A percentile compares a stretch with the other conserved stretches of the same genome.
Evolutionary conservation across 1,140 invertebrate species (phyloP).

Genomic region (Lamellibrachia luymesi): DNA sequence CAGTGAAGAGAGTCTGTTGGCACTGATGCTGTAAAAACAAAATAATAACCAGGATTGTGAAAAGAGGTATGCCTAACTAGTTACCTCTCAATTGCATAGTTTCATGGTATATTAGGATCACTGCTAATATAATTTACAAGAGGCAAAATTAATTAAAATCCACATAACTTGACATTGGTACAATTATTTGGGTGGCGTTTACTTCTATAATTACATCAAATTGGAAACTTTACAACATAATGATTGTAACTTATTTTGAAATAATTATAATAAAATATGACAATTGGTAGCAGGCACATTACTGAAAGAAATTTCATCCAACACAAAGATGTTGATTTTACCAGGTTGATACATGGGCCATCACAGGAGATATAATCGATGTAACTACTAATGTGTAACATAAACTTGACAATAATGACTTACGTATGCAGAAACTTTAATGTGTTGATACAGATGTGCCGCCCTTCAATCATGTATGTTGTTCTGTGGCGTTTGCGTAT

Average conservation of each 20-base stretch:
- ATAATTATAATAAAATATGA: too few relatives aligned
- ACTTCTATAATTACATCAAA: too few relatives aligned
- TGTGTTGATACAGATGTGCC: neutral
- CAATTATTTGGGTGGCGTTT: too few relatives aligned
- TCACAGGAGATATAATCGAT: too few relatives aligned
- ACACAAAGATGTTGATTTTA: too few relatives aligned
- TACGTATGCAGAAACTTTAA: neutral
- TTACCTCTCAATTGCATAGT: neutral
- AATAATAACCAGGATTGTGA: neutral
- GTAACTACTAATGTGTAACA: too few relatives aligned
- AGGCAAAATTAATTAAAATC: neutral
- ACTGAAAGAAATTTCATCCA: too few relatives aligned
- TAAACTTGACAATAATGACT: neutral
- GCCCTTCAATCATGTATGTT: neutral
- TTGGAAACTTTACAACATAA: too few relatives aligned
- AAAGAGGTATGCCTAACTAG: neutral
- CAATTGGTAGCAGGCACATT: too few relatives aligned
- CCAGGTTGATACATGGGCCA: too few relatives aligned
- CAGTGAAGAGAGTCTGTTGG: neutral
- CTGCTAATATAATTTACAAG: neutral
- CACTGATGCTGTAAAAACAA: neutral
- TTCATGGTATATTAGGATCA: neutral
- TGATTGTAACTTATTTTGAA: too few relatives aligned
- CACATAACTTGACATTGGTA: neutral
- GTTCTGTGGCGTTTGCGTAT: neutral